These are phyloP conservation scores for Melanotaenia boesemani DNA, from an alignment of 2,797 vertebrate species.

Conservation along the genomic window DNA sequence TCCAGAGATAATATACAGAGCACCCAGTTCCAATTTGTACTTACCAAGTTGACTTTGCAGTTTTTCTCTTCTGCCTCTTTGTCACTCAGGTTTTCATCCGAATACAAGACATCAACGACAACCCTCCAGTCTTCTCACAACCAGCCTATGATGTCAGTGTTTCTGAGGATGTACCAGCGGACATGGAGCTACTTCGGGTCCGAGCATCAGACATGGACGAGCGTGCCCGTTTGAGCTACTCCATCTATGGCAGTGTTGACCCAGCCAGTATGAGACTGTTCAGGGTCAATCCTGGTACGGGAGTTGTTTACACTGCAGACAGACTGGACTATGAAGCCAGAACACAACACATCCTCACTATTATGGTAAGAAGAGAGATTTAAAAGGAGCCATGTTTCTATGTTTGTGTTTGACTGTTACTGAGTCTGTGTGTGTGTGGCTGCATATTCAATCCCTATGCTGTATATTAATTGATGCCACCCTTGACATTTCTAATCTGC, in stretches of 20 bases:
- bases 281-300: constrained; percentile 91
- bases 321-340: constrained; percentile 91
- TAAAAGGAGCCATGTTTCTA: constrained; percentile 1
- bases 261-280: constrained; percentile 93
- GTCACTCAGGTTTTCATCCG: constrained; percentile 90
- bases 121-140: constrained; percentile 92
- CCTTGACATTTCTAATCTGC: constrained; percentile 29
- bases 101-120: constrained; percentile 96
- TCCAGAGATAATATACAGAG: neutral
- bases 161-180: constrained; percentile 89
- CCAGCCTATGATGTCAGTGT: constrained; percentile 90
- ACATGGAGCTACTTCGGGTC: constrained; percentile 91
- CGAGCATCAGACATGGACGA: constrained; percentile 91
- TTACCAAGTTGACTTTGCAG: constrained; percentile 10
- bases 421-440: constrained; percentile 2
- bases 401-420: constrained; percentile 8
- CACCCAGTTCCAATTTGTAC: neutral
- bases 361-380: constrained; percentile 87
- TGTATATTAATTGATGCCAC: constrained; percentile 23
- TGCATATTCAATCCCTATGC: neutral
- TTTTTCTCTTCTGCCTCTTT: constrained; percentile 10
- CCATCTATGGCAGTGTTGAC: constrained; percentile 92
- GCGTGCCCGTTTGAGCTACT: constrained; percentile 93
- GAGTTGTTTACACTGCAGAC: constrained; percentile 89
- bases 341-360: constrained; percentile 91